Conservation (phyloP, 2,888 invertebrate species). For the Drosophila recens region DNA sequence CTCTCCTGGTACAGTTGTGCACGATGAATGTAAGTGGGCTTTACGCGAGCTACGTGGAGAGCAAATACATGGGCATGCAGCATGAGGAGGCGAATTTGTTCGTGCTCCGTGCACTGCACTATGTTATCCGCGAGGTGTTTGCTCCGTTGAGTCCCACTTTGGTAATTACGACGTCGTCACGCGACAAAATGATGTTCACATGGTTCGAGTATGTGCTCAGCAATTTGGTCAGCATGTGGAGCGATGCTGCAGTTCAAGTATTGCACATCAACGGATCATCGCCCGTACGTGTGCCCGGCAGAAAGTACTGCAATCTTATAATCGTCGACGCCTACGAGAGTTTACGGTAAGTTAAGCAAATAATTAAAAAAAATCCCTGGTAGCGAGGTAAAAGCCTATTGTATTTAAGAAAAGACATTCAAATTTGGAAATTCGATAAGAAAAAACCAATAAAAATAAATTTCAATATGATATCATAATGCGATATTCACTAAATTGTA, state of each 20-base stretch:
- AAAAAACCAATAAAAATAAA: too few species aligned
- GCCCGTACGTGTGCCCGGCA: conserved; percentile 51
- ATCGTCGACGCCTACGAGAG: conserved; percentile 73
- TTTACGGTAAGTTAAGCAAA: conserved; percentile 47
- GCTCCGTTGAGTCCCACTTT: conserved; percentile 54
- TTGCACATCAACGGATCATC: conserved; percentile 24
- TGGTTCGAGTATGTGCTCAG: conserved; percentile 61
- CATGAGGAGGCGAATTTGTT: conserved; percentile 46
- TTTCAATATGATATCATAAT: too few species aligned
- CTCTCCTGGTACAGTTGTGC: not conserved
- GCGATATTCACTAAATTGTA: too few species aligned
- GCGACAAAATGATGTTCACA: not conserved
- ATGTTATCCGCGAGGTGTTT: conserved; percentile 59
- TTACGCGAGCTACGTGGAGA: conserved; percentile 45
- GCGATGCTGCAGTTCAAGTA: conserved; percentile 53
- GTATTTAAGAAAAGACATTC: too few species aligned
- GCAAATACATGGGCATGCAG: conserved; percentile 55
- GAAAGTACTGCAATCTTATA: conserved; percentile 58
- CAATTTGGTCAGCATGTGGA: conserved; percentile 45
- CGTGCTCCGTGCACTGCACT: conserved; percentile 51
- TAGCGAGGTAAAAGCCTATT: too few species aligned
- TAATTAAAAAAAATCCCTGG: too few species aligned
- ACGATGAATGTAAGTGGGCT: conserved; percentile 43
- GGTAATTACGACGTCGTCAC: conserved; percentile 50
- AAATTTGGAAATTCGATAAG: too few species aligned